phyloP scores from a whole-genome alignment of 2,888 invertebrate species.

The Phlogophora meticulosa region DNA sequence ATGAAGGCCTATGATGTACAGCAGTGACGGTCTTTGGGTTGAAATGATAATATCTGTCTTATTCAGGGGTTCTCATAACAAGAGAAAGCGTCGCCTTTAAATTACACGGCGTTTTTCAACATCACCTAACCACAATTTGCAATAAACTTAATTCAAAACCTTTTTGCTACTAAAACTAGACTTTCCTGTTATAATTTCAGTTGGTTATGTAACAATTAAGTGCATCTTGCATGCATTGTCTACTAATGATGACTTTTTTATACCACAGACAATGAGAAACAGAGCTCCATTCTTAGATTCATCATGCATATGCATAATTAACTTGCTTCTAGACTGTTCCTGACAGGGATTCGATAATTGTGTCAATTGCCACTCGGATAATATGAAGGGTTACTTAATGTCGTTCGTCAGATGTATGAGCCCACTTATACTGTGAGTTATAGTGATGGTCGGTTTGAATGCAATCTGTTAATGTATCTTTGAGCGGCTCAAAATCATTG shows the following conservation, averaged over 20 bases:
- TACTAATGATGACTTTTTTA: constrained; percentile 27
- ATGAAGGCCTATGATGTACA: too few species aligned
- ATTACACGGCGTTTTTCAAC: neutral
- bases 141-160: constrained; percentile 16
- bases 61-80: neutral
- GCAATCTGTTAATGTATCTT: constrained; percentile 28
- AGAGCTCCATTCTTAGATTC: constrained; percentile 22
- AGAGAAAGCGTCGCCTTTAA: neutral
- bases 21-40: neutral
- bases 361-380: constrained; percentile 45
- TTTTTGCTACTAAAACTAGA: constrained; percentile 11
- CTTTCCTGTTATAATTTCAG: constrained; percentile 18
- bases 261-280: constrained; percentile 27
- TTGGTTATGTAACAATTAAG: constrained; percentile 47
- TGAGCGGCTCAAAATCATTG: constrained; percentile 12
- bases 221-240: constrained; percentile 39
- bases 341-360: constrained; percentile 29
- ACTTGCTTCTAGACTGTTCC: constrained; percentile 40
- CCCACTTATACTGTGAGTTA: constrained; percentile 19
- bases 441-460: constrained; percentile 7
- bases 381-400: constrained; percentile 4
- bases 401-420: neutral
- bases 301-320: constrained; percentile 19
- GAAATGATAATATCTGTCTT: too few species aligned
- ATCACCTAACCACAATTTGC: neutral